These are phyloP conservation scores for Coboldia fuscipes DNA, from an alignment of 1,140 invertebrate genomes.

Conservation along the genomic window DNA sequence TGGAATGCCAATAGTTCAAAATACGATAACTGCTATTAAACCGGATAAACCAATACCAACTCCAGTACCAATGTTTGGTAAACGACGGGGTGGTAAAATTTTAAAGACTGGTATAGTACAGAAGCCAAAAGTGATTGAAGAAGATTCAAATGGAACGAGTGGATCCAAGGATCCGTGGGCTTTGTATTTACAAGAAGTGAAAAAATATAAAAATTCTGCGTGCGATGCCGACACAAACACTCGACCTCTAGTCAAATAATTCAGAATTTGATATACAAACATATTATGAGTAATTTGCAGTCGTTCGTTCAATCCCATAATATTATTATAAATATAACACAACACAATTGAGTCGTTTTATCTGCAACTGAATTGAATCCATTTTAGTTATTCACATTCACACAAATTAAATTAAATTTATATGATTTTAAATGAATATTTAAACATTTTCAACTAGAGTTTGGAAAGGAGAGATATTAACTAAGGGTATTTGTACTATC, in stretches of 20 bases:
- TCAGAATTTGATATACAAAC: neutral
- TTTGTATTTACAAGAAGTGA: constrained; percentile 78
- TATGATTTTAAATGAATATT: no score
- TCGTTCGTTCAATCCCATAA: no score
- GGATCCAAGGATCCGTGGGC: constrained; percentile 76
- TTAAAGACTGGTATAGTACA: constrained; percentile 77
- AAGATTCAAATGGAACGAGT: constrained; percentile 31
- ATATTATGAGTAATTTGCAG: no score
- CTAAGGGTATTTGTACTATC: no score
- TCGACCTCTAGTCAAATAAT: constrained; percentile 71
- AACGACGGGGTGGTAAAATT: constrained; percentile 63
- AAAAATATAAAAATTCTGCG: constrained; percentile 73
- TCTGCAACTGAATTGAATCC: neutral
- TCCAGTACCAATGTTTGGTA: constrained; percentile 35
- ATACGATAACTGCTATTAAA: neutral
- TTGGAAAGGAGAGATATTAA: no score
- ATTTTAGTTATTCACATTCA: constrained; percentile 1
- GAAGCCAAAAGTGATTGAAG: constrained; percentile 46
- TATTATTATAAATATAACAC: neutral
- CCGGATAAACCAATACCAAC: constrained; percentile 17
- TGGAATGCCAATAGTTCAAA: neutral
- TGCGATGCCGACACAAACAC: constrained; percentile 85
- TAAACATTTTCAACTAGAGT: no score
- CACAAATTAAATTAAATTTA: no score
- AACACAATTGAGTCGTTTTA: neutral